Evolutionary conservation across 1,140 invertebrate species (phyloP), one percentile per base, ranked within the genome.

Genomic region (Pseudomyrmex flavicornis): DNA sequence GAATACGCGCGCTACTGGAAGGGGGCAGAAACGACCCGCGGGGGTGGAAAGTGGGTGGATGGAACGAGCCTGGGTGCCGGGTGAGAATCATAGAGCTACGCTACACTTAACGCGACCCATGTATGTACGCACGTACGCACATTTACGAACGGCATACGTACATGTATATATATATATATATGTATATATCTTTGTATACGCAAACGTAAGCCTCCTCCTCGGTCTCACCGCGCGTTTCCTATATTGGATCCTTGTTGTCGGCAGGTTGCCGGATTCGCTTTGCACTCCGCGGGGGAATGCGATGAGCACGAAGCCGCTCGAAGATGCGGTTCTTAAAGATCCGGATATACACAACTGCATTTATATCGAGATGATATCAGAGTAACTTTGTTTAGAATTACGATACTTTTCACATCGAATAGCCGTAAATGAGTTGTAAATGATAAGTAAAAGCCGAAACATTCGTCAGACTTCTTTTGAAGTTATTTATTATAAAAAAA

Each of bases 91-190:
- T 90, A 91, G 84, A 92, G 88, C 88, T 85, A 90, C 74, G 91
- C 89, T 90, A 90, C 92, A 89, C 91, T 92, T 92, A 92, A 92
- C 89, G 88, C 89, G 88, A 90, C 88, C 87, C 88, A 88, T 83
- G 84, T 77, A 73, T 83, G 88, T 80, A 74, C 82, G 74, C 56
- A 54, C 61, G 46, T 48, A 54, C 61, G 46, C 72, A 79, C 66
- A 56, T 68, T 50, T 52, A 52, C 50, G 50, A 52, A 12, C 50
- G 50, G 50, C 74, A 48, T 61, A 69, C 69, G 8, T 15, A 69
- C 50, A 72, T 48, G 50, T n/a, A 61, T 46, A 75, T 48, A 44
- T 15, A 50, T 22, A 2, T 26, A 26, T 26, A 26, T 26, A 26
- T 26, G 3, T 26, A 26, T 35, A 35, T 35, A 35, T 35, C 35